Evolutionary conservation across 2,888 invertebrate species (phyloP), one percentile per base, ranked within the genome.

Genomic region (Cryptus armator): DNA sequence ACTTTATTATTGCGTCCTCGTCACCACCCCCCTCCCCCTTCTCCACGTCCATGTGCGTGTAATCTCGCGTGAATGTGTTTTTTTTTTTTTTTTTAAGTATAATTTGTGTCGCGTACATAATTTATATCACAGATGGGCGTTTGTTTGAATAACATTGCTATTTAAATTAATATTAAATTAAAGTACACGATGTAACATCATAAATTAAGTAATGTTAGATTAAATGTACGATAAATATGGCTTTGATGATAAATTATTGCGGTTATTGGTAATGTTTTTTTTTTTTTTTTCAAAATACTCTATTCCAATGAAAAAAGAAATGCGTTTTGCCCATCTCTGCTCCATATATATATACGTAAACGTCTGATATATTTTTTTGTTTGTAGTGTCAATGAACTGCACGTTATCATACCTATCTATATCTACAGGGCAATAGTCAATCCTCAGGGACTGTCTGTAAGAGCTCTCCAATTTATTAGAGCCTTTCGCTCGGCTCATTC

Each of bases 401-500:
- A 64, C 48, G 87, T 87, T 85, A 87, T 86, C 84, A 87, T 88
- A 88, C 86, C 89, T 91, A 91, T 90, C 86, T 90, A 91, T 90
- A 91, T 90, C 90, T 92, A 90, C 90, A 91, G 90, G 90, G 90
- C 90, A 91, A 90, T 90, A 91, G 89, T 88, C 91, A 90, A 90
- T 88, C 87, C 85, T 88, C 89, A 24, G 87, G 89, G 90, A 90
- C 89, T 88, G 87, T 90, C 88, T 89, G 90, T 86, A 86, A 87
- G 88, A 90, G 82, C 84, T 79, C 81, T 86, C 70, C 37, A 46
- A 44, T 43, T 81, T 72, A 81, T 87, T 59, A n/a, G 72, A 37
- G 9, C 32, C 56, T 74, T 74, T 44, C 37, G 24, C 62, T 32
- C n/a, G 37, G 51, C 59, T 44, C 46, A 7, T 12, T 64, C 16